phyloP scores from a whole-genome alignment of 2,113 vertebrate species.

The Pseudois nayaur region DNA sequence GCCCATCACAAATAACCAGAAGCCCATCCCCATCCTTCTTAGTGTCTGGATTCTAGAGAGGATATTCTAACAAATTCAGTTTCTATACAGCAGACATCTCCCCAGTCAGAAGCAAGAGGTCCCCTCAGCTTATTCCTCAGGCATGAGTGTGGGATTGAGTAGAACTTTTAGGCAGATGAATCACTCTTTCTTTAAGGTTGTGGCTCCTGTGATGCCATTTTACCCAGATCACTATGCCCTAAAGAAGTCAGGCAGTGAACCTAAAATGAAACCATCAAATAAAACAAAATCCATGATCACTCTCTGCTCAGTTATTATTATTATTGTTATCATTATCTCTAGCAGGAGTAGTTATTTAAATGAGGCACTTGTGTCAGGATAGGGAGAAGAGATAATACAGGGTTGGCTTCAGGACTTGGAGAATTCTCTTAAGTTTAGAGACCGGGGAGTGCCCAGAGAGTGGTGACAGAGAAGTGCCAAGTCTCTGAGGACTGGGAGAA shows the following conservation, averaged over 20 bases:
- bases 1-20: not conserved
- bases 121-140: not conserved
- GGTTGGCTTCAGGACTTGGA: not conserved
- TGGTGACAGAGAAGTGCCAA: accelerated
- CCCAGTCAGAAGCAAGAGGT: not conserved
- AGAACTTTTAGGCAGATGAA: not conserved
- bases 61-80: not conserved
- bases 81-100: not conserved
- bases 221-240: not conserved
- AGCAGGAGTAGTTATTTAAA: not conserved
- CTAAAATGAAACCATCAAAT: not conserved
- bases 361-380: not conserved
- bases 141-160: not conserved
- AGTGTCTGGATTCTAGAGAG: not conserved
- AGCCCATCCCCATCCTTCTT: not conserved
- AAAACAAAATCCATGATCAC: not conserved
- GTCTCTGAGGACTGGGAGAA: not conserved
- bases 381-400: not conserved
- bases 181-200: not conserved
- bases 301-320: not conserved
- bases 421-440: not conserved
- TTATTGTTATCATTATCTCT: not conserved
- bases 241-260: not conserved
- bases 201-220: too few relatives aligned
- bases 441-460: not conserved